A percentile compares a stretch with the other conserved stretches of the same genome.
These are phyloP conservation scores for Dasypogon diadema DNA, from an alignment of 2,888 invertebrate genomes.

Conservation along the genomic window DNA sequence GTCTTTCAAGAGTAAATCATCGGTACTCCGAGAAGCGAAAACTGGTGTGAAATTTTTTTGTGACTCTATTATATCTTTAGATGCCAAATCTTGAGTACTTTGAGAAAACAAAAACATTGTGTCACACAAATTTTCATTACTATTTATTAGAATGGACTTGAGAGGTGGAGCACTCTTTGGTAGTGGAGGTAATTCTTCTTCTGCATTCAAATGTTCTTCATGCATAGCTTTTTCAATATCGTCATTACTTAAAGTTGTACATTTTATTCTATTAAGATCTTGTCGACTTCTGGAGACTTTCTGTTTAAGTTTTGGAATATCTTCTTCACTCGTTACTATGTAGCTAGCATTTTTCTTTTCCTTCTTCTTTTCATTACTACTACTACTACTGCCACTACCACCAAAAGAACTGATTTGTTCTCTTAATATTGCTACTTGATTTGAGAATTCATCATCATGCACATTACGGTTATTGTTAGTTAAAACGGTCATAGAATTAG, in stretches of 20 bases:
- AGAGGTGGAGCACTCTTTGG: slow-evolving; percentile 53
- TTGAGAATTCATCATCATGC: slow-evolving; percentile 54
- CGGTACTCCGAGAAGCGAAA: slow-evolving; percentile 59
- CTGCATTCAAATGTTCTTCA: background rate
- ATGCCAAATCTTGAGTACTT: slow-evolving; percentile 56
- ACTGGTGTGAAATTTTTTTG: slow-evolving; percentile 26
- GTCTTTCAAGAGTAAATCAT: slow-evolving; percentile 58
- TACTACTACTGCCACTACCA: background rate
- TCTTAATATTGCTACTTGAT: slow-evolving; percentile 51
- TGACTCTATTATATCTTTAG: background rate
- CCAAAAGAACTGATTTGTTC: slow-evolving; percentile 53
- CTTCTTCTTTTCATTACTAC: background rate
- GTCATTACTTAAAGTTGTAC: slow-evolving; percentile 39
- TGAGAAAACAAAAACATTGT: slow-evolving; percentile 55
- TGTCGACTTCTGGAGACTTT: slow-evolving; percentile 14
- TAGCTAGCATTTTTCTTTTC: background rate
- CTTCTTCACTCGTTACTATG: background rate
- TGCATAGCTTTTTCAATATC: slow-evolving; percentile 24
- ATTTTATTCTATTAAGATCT: slow-evolving; percentile 27
- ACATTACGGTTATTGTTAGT: slow-evolving; percentile 45
- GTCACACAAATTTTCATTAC: slow-evolving; percentile 54
- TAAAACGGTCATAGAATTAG: slow-evolving; percentile 51
- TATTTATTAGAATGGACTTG: slow-evolving; percentile 53
- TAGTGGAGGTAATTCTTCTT: slow-evolving; percentile 52
- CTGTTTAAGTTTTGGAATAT: slow-evolving; percentile 2